Evolutionary conservation across 2,113 vertebrate species (phyloP), one percentile per base, ranked within the genome.

Genomic region (Solea solea): DNA sequence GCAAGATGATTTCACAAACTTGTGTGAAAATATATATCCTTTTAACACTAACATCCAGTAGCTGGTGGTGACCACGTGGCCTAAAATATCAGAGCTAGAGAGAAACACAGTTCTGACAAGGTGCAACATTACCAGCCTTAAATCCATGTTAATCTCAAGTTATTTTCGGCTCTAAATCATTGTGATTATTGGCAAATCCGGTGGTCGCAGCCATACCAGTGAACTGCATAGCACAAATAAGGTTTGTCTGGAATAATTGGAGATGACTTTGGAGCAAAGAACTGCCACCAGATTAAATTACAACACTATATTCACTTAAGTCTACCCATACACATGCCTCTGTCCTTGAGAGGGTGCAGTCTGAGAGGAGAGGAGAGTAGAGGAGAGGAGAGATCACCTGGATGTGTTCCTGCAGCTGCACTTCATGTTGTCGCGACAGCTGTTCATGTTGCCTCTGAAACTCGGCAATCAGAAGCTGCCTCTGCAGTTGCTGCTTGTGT

Each of bases 401-500:
- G 77, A 99, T 94, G 74, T 99, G 97, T 64, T 99, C 96, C 0
- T 99, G 97, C 51, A 99, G 95, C 90, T 99, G 97, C 4, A 90
- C 96, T 89, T 99, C 96, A 0, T 98, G 97, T 84, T 99, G 97
- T 64, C 98, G 91, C 0, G 97, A 98, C 60, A 99, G 95, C 92
- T 98, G 98, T 68, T 98, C 97, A 0, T 98, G 97, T 67, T 99
- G 96, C 83, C 97, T 89, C 92, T 98, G 97, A 89, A 99, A 99
- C 94, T 99, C 98, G 0, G 96, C 96, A 0, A 99, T 98, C 74
- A 99, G 97, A 40, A 98, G 90, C 93, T 99, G 98, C 44, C 97
- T 89, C 94, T 99, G 98, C 70, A 99, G 95, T 91, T 99, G 96
- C 93, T 99, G 98, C 81, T 97, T 97, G 92, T 98, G 97, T 83